These are phyloP conservation scores for Gila robusta DNA, from an alignment of 2,797 vertebrate genomes.

Conservation along the genomic window DNA sequence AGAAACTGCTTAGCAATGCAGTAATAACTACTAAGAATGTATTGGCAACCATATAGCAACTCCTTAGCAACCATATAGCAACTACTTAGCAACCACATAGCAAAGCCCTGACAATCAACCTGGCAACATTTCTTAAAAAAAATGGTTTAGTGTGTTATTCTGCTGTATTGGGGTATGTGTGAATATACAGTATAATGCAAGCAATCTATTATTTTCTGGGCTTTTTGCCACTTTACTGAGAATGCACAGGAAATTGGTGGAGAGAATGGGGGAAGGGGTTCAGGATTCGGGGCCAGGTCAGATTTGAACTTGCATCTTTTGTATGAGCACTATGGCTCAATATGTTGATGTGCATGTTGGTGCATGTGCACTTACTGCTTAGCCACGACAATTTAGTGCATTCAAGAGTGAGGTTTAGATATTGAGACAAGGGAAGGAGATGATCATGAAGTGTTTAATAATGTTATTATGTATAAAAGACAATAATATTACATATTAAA, in stretches of 20 bases:
- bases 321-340: conserved; percentile 6
- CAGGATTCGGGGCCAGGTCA: not conserved
- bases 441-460: too few relatives aligned
- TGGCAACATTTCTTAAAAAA: not conserved
- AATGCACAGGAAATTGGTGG: conserved; percentile 6
- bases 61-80: not conserved
- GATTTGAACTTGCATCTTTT: not conserved
- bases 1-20: not conserved
- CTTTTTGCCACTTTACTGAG: conserved; percentile 26
- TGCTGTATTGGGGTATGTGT: conserved; percentile 4
- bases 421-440: not conserved
- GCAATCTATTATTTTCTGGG: conserved; percentile 35
- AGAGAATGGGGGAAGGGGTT: not conserved
- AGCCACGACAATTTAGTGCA: not conserved
- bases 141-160: conserved; percentile 9
- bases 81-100: not conserved
- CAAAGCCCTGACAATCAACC: conserved; percentile 1
- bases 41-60: not conserved
- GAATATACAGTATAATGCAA: conserved; percentile 27
- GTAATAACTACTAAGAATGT: not conserved
- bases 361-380: not conserved
- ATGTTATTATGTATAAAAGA: too few relatives aligned
- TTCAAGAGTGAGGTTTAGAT: not conserved
- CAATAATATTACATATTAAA: too few relatives aligned
- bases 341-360: not conserved